Evolutionary conservation across 2,888 invertebrate species (phyloP).

Genomic region (Epsilonema sp.): DNA sequence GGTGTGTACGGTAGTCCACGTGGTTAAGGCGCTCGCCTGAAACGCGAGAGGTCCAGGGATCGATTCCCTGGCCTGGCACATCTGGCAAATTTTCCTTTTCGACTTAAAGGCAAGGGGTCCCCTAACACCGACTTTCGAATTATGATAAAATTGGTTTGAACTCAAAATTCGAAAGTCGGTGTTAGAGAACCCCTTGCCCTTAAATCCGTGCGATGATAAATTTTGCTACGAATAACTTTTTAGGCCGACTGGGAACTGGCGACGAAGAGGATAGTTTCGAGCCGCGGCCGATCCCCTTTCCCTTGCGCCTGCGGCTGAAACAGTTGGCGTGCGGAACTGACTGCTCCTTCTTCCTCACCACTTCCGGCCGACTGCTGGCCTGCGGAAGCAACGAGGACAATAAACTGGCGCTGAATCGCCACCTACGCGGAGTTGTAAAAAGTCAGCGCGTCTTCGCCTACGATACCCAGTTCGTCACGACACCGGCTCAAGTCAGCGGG

Average conservation of each 20-base stretch:
- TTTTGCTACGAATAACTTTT: no score
- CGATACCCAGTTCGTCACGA: neutral
- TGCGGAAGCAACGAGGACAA: neutral
- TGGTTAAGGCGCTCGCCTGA: no score
- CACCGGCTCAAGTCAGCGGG: neutral
- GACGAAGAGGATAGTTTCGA: neutral
- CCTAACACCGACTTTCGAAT: no score
- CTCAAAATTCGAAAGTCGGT: no score
- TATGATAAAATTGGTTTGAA: no score
- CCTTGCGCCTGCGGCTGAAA: neutral
- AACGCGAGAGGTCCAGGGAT: no score
- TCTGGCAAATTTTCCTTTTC: no score
- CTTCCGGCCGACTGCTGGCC: neutral
- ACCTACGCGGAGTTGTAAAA: neutral
- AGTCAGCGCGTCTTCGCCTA: neutral
- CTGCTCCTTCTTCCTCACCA: neutral
- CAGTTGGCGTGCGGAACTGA: neutral
- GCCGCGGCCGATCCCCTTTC: neutral
- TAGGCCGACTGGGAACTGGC: neutral
- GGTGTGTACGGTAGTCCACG: no score
- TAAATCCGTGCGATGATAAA: no score
- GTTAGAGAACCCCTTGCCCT: no score
- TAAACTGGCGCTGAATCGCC: neutral
- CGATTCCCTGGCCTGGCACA: no score
- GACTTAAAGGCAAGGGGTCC: no score